phyloP scores from a whole-genome alignment of 2,113 vertebrate species.

The Dromaius novaehollandiae region DNA sequence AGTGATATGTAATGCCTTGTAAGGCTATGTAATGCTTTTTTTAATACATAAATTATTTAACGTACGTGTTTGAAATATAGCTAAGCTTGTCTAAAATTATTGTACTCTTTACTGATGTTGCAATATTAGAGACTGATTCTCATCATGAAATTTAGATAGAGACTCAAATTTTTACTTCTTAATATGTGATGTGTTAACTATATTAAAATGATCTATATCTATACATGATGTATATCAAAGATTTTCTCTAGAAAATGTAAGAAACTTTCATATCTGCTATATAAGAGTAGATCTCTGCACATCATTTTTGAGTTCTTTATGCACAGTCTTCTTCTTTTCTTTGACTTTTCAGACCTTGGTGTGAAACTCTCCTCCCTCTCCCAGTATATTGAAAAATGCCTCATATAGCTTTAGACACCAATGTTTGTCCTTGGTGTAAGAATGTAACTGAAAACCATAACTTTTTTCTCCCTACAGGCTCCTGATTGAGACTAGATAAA shows the following conservation, averaged over 20 bases:
- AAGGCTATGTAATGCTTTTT: background rate
- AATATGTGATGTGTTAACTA: background rate
- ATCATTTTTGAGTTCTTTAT: background rate
- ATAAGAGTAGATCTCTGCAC: background rate
- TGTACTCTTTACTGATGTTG: background rate
- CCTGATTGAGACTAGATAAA: background rate
- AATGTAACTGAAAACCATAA: background rate
- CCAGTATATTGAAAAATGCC: background rate
- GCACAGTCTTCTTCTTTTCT: background rate
- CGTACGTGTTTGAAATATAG: background rate
- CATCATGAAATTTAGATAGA: background rate
- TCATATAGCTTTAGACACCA: background rate
- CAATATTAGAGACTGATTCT: background rate
- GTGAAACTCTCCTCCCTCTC: background rate
- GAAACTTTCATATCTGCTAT: too few species aligned
- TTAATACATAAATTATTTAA: background rate
- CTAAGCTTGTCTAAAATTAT: background rate
- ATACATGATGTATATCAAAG: background rate
- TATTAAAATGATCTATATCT: background rate
- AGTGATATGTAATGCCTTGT: background rate
- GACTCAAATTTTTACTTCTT: background rate
- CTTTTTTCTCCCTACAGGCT: background rate
- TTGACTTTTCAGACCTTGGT: background rate
- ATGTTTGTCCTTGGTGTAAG: background rate
- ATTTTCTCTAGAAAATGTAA: background rate